A percentile compares a stretch with the other conserved stretches of the same genome.
Evolutionary conservation across 2,113 vertebrate genomes (phyloP).

Genomic region (Vulpes ferrilata): DNA sequence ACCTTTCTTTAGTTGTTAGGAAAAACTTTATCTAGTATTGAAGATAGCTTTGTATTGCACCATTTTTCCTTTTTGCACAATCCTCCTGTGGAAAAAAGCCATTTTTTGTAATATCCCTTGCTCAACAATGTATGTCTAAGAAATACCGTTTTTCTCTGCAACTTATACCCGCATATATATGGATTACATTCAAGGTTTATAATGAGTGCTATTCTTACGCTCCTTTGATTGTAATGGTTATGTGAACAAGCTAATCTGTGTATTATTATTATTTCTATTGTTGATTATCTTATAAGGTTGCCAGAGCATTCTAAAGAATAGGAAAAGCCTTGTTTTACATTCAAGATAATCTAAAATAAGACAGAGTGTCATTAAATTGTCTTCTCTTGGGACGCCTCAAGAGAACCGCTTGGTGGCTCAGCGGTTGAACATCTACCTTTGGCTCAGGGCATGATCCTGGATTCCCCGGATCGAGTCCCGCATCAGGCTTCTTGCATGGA

Average conservation of each 20-base stretch:
- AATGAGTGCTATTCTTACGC: background rate
- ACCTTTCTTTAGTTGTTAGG: background rate
- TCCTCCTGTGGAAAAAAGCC: background rate
- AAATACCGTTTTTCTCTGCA: background rate
- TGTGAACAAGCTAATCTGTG: background rate
- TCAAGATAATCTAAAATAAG: background rate
- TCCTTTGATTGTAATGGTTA: background rate
- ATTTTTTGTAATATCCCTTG: background rate
- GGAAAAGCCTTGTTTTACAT: constrained; percentile 3
- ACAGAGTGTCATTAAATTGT: background rate
- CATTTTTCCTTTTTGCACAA: background rate
- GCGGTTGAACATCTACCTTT: no score
- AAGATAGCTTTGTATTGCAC: constrained; percentile 8
- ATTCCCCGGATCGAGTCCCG: no score
- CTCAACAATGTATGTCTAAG: background rate
- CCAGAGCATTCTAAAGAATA: background rate
- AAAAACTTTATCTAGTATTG: background rate
- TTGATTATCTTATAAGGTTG: constrained; percentile 22
- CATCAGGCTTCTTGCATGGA: no score
- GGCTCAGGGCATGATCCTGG: no score
- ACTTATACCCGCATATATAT: background rate
- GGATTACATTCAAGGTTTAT: background rate
- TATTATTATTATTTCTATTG: background rate
- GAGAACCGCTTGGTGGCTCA: no score
- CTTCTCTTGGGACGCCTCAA: background rate